Percentiles rank a stretch among this genome's conserved stretches.
phyloP scores from a whole-genome alignment of 2,113 vertebrate genomes.

The Peromyscus polionotus region DNA sequence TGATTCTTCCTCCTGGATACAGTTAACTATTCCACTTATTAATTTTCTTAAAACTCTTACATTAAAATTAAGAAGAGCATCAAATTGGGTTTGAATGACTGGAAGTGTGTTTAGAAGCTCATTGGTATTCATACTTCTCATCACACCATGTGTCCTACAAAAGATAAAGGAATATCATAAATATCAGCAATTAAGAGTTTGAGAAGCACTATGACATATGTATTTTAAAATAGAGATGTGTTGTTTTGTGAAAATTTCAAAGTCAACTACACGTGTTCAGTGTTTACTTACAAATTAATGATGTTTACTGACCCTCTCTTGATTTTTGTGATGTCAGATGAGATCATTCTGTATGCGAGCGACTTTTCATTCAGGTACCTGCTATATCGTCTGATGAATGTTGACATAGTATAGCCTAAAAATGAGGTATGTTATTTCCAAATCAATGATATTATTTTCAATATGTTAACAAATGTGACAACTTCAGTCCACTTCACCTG shows the following conservation, averaged over 20 bases:
- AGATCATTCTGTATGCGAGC: slow-evolving; percentile 95
- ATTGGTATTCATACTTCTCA: slow-evolving; percentile 96
- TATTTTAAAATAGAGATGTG: neutral
- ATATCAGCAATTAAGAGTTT: neutral
- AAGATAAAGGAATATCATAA: slow-evolving; percentile 21
- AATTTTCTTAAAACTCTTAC: slow-evolving; percentile 84
- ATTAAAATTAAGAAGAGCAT: slow-evolving; percentile 97
- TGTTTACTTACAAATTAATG: slow-evolving; percentile 24
- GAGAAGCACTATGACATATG: neutral
- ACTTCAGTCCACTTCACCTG: neutral
- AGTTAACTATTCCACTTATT: slow-evolving; percentile 9
- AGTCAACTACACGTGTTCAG: neutral
- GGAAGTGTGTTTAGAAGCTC: slow-evolving; percentile 96
- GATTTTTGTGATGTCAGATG: slow-evolving; percentile 98
- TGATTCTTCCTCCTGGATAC: slow-evolving; percentile 48
- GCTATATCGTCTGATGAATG: slow-evolving; percentile 97
- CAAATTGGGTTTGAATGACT: slow-evolving; percentile 97
- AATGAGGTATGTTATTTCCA: slow-evolving; percentile 69
- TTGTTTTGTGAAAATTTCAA: slow-evolving; percentile 3
- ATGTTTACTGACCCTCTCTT: slow-evolving; percentile 93
- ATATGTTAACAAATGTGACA: slow-evolving; percentile 4
- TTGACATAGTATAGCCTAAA: slow-evolving; percentile 97
- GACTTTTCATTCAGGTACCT: slow-evolving; percentile 98
- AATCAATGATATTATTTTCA: neutral
- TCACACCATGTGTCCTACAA: slow-evolving; percentile 93